Base-by-base conservation (phyloP, 1,140 invertebrate genomes). In the Drosophila lini region DNA sequence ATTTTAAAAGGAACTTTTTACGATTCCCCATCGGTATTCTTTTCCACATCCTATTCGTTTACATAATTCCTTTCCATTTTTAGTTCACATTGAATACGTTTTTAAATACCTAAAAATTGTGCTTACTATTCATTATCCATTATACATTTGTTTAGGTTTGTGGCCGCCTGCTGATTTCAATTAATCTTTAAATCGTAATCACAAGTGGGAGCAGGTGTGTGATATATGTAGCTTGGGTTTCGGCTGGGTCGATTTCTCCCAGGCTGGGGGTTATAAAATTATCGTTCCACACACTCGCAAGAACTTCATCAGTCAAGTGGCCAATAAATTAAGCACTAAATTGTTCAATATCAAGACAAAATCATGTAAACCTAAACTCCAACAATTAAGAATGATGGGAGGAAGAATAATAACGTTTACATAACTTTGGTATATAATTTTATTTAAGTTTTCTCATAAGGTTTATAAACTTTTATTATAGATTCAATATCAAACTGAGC, bases 301-400 rank as follows among this genome's bases (percentile, higher is more conserved):
- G 67, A 74, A 80, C 73, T 89, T 80, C 80, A 88, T 88, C 80
- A 83, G 82, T 89, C 80, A 88, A 89, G 57, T 57, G 50, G 61
- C 61, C 73, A 61, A 83, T 88, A 88, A 88, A 83, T 88, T 74
- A 88, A 78, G 69, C 25, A 52, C 83, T 88, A 78, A 88, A 80
- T 83, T 80, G 57, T 63, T 74, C 64, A 50, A 74, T 82, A 89
- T 88, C 84, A 71, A 83, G 68, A 77, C 80, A 88, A 78, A 83
- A 74, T 68, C 61, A 32, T 88, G 76, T 89, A 80, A 80, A 64
- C 67, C 38, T 48, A 44, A 55, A 55, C 45, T 59, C n/a, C 41
- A 77, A 77, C 32, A 56, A 56, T 32, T 25, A 41, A 38, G 34
- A 65, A 41, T 44, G 19, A 28, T 16, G 6, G 4, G 2, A 31